Evolutionary conservation across 2,113 vertebrate species (phyloP), one percentile per base, ranked within the genome.

Genomic region (Phasianus colchicus): DNA sequence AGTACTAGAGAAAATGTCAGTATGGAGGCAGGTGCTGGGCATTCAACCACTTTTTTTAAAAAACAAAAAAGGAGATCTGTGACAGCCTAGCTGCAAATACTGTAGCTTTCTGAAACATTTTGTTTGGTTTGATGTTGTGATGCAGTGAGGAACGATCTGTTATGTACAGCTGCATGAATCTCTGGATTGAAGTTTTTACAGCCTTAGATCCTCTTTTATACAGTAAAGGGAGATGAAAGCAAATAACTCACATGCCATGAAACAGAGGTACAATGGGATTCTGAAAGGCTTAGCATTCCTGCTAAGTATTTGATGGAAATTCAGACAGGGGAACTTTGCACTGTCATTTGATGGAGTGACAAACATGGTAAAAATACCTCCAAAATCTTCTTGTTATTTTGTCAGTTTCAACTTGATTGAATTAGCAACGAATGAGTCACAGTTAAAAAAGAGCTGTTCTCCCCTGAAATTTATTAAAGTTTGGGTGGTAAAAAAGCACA

Each of bases 181-280:
- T 97, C 96, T 45, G 90, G 93, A 97, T 98, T 98, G 97, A 98
- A 98, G 97, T 97, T 97, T 96, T 97, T 97, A 98, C 96, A 95
- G 95, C 96, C 93, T 98, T 96, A 98, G 96, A 98, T 98, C 97
- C 94, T 97, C 97, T 97, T 98, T 98, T 97, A 97, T 96, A 97
- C 92, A 97, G 96, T 96, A 97, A 97, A 98, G 91, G 92, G 94
- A 97, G 97, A 98, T 98, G 96, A 98, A 98, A 98, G 97, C 87
- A 77, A 95, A 96, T 96, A 97, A 97, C 97, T 98, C 96, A 82
- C 92, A 97, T 97, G 97, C 97, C 96, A 97, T 94, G 95, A 98
- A 98, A 96, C 75, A 97, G 97, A 97, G 97, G 97, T 94, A 98
- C 97, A 98, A 96, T 97, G 91, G 88, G 93, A 95, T 96, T 97